Evolutionary conservation across 2,888 invertebrate genomes (phyloP), one percentile per base, ranked within the genome.

Genomic region (Orchestes rusci): DNA sequence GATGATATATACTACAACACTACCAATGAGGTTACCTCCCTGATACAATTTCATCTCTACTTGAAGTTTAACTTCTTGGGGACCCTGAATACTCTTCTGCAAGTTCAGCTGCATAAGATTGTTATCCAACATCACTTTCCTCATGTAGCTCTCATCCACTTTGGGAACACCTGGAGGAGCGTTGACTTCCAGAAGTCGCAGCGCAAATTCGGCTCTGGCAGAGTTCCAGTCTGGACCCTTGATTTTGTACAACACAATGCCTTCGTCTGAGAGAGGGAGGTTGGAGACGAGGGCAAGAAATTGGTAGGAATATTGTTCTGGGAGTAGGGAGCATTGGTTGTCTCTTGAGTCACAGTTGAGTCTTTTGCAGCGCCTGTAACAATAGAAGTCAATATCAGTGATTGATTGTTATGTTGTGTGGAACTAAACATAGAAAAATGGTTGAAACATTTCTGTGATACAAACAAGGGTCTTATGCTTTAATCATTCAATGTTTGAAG

Each of bases 211-310:
- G 43, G 86, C 81, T 19, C 73, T 74, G 2, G 85, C 81, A 18
- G 77, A 75, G 3, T 76, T 71, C 74, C 82, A 82, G 27, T 74
- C 70, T 0, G 89, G 89, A 0, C 92, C 92, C 17, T 84, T 75
- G 77, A 96, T 85, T 5, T 89, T 89, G 68, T 96, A 95, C 5
- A 96, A 72, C 41, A 88, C 85, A 27, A 84, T 72, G 30, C 76
- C 72, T 2, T 79, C 80, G 19, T 59, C 56, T 4, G 59, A 44
- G 28, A 91, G 74, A 39, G 82, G 81, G 41, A 88, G 71, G 63
- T 88, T 84, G 16, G 92, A 86, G 0, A 90, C 87, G 59, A 97
- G 82, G 1, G 93, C 88, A 56, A 97, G 86, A 68, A 90, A 96
- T 69, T 95, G 93, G 72, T 84, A 93, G 20, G 91, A 91, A 64